These are phyloP conservation scores for Odontophorus gujanensis DNA, from an alignment of 2,113 vertebrate species.

Conservation along the genomic window DNA sequence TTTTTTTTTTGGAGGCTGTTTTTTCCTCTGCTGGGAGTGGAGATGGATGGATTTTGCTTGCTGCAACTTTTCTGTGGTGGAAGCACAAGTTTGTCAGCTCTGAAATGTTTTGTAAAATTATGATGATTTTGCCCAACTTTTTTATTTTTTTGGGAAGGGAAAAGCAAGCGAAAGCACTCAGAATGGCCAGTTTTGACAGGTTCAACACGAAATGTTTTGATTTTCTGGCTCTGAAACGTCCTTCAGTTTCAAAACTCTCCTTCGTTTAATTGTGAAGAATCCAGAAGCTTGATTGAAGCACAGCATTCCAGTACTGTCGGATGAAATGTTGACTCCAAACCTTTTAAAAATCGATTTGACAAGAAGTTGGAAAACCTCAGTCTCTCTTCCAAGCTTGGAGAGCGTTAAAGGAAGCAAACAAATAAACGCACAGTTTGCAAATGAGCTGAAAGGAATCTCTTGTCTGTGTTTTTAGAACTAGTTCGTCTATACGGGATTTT, in stretches of 20 bases:
- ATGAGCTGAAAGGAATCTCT: background rate
- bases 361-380: constrained; percentile 54
- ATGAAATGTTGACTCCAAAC: constrained; percentile 39
- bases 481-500: background rate
- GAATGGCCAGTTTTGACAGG: constrained; percentile 69
- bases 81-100: background rate
- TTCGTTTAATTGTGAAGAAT: constrained; percentile 49
- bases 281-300: constrained; percentile 34
- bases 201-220: constrained; percentile 67
- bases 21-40: background rate
- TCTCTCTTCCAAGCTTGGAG: constrained; percentile 51
- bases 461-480: background rate
- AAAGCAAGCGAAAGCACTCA: constrained; percentile 15
- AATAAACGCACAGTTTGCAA: constrained; percentile 37
- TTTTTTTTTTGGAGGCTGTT: background rate
- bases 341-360: constrained; percentile 65
- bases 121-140: constrained; percentile 35
- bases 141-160: background rate
- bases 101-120: constrained; percentile 19
- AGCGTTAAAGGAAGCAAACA: constrained; percentile 46
- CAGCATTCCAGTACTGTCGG: constrained; percentile 27
- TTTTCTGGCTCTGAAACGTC: constrained; percentile 46
- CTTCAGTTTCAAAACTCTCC: constrained; percentile 63
- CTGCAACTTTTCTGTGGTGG: background rate
- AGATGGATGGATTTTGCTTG: background rate